These are phyloP conservation scores for Danio kyathit DNA, from an alignment of 2,797 vertebrate species.

Conservation along the genomic window DNA sequence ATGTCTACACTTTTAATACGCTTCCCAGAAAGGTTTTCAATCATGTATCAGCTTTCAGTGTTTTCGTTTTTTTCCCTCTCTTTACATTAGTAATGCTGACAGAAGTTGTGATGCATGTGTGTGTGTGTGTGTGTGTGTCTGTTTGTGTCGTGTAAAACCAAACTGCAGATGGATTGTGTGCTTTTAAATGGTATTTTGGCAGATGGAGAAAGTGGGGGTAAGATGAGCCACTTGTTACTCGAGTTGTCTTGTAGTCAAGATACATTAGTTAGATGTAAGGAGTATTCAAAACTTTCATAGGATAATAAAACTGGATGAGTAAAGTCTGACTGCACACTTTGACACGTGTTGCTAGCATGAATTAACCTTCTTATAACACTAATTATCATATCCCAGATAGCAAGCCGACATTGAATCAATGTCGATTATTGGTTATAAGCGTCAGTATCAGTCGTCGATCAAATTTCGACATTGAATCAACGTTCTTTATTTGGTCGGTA, in stretches of 20 bases:
- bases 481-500: too few species aligned
- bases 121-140: too few species aligned
- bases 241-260: neutral
- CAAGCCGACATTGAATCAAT: too few species aligned
- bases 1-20: conserved; percentile 70
- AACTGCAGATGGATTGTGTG: conserved; percentile 42
- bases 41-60: conserved; percentile 47
- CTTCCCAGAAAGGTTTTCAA: conserved; percentile 67
- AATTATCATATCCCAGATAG: too few species aligned
- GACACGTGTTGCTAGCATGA: too few species aligned
- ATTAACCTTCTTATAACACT: too few species aligned
- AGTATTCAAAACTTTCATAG: neutral
- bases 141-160: conserved; percentile 67
- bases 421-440: too few species aligned
- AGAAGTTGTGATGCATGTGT: conserved; percentile 57
- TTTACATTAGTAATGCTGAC: conserved; percentile 10
- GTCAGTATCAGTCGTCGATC: too few species aligned
- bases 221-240: neutral
- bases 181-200: neutral
- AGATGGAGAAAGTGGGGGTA: neutral
- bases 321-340: too few species aligned
- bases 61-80: neutral
- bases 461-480: too few species aligned
- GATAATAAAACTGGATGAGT: too few species aligned
- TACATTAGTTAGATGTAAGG: neutral